Base-by-base conservation (phyloP, 2,888 invertebrate species). In the Noctua pronuba region DNA sequence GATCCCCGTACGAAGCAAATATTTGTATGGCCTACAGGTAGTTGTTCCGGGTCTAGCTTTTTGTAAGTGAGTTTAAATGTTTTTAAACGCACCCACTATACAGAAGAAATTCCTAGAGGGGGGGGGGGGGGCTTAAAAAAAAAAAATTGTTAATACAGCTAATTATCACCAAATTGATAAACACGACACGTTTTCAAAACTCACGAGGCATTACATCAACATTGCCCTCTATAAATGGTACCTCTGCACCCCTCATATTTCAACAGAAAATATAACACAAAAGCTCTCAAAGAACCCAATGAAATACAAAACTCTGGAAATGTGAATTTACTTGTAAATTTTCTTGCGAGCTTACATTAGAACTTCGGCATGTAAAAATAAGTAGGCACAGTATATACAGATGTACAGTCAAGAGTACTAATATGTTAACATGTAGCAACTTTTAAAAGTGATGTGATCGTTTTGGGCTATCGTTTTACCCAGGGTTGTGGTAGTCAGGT, bases 251-350 rank as follows among this genome's bases (percentile, higher is more conserved):
- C 16, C n/a, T 79, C 52, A 67, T n/a, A 65, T 55, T 73, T 65
- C 38, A 46, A 46, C 52, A 21, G 41, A 74, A 79, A 49, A 73
- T 74, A 60, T n/a, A 66, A 66, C 49, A 82, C 58, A 62, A 77
- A 66, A n/a, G 8, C 52, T 55, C 31, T 44, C 35, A 82, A 55
- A 67, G 66, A 75, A n/a, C 11, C 66, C 60, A 62, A 82, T 75
- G 76, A 82, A 79, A 79, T 44, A 66, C 35, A 6, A 75, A 62
- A 82, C 60, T 62, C n/a, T 31, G 35, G 11, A 75, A 44, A 82
- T 52, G 21, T 58, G 66, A 82, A 82, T 38, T 60, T 67, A 28
- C 67, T 67, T 67, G 76, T 52, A 60, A 79, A 82, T 66, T 28
- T 35, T 55, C 66, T 60, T 35, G 35, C 18, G 8, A 66, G 75